Evolutionary conservation across 1,140 invertebrate species (phyloP).

Genomic region (Pantala flavescens): DNA sequence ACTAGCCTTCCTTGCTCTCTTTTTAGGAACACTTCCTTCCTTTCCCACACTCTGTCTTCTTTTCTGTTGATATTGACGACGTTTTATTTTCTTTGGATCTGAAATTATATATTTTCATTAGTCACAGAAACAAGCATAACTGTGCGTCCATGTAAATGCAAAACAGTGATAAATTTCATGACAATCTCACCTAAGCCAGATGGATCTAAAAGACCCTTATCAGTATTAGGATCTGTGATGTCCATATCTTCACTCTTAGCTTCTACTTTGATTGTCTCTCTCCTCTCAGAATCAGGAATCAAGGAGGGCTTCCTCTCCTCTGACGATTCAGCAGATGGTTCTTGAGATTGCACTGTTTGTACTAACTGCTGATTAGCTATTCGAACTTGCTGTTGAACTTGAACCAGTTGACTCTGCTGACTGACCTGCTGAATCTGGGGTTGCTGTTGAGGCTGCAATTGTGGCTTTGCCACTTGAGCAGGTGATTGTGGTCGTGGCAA

Average conservation of each 20-base stretch:
- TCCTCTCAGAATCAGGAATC: neutral
- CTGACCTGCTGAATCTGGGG: conserved; percentile 19
- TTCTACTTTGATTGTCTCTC: neutral
- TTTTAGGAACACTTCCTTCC: conserved; percentile 54
- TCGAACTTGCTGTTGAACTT: conserved; percentile 16
- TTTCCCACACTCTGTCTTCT: conserved; percentile 56
- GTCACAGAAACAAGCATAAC: conserved; percentile 13
- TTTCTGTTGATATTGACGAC: conserved; percentile 75
- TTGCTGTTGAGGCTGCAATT: conserved; percentile 20
- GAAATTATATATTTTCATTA: conserved; percentile 17
- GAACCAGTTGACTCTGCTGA: conserved; percentile 29
- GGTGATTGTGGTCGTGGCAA: neutral
- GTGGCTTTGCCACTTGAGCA: conserved; percentile 18
- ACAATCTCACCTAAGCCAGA: conserved; percentile 10
- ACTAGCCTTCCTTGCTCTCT: conserved; percentile 59
- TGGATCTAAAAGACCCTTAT: conserved; percentile 14
- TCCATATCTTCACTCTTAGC: neutral
- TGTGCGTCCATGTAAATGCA: too few relatives aligned
- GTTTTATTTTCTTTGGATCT: conserved; percentile 66
- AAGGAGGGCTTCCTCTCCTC: neutral
- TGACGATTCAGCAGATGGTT: conserved; percentile 21
- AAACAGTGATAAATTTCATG: too few relatives aligned
- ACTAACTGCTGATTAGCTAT: conserved; percentile 35
- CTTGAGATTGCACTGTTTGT: conserved; percentile 40
- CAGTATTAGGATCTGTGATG: neutral